Conservation (phyloP, 2,888 invertebrate species). For the Cheilosia vernalis region DNA sequence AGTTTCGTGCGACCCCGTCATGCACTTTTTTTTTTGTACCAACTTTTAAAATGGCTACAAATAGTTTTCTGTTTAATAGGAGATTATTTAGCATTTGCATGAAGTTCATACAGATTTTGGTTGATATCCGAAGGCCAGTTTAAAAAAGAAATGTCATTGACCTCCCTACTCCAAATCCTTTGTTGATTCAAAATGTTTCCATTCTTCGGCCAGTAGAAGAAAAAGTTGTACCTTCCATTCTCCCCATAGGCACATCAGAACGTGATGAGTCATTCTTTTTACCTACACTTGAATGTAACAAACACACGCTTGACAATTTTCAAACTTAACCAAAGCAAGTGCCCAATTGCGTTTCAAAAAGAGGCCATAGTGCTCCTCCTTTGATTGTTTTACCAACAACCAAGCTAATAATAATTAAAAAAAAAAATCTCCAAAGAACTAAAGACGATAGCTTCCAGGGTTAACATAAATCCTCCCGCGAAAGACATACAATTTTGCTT, state of each 20-base stretch:
- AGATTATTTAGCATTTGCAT: too few relatives aligned
- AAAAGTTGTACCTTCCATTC: background rate
- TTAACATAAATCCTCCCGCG: background rate
- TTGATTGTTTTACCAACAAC: conserved; percentile 10
- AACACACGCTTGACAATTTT: background rate
- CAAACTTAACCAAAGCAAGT: conserved; percentile 38
- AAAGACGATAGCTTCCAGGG: conserved; percentile 41
- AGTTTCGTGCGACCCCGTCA: too few relatives aligned
- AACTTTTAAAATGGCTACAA: too few relatives aligned
- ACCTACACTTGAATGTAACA: conserved; percentile 20
- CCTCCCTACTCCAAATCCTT: too few relatives aligned
- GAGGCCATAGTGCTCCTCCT: conserved; percentile 8
- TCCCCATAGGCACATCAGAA: background rate
- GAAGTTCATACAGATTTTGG: too few relatives aligned
- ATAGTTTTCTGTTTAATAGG: too few relatives aligned
- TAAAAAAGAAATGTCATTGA: too few relatives aligned
- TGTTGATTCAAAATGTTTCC: too few relatives aligned
- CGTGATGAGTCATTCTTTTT: conserved; percentile 10
- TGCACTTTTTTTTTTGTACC: too few relatives aligned
- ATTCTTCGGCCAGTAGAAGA: background rate
- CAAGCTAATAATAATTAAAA: conserved; percentile 47
- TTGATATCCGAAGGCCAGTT: too few relatives aligned
- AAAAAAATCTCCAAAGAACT: conserved; percentile 29
- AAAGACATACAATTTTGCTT: conserved; percentile 19
- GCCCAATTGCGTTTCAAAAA: conserved; percentile 25